phyloP scores from a whole-genome alignment of 2,888 invertebrate genomes.

The Volucella bombylans region DNA sequence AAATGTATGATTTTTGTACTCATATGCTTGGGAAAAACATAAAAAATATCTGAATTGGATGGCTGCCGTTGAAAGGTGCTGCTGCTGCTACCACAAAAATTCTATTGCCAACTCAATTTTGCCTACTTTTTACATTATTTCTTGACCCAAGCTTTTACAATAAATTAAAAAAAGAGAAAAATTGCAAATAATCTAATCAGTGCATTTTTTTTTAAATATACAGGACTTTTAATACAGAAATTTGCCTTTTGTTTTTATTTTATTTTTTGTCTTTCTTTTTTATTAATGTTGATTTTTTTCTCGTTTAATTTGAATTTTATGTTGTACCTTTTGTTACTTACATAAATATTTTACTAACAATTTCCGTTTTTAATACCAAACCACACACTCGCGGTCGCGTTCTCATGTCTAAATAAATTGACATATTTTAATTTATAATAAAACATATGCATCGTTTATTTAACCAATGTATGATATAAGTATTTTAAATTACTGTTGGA shows the following conservation, averaged over 20 bases:
- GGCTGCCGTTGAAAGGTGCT: conserved; percentile 21
- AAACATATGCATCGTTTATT: too few species aligned
- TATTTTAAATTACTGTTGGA: too few species aligned
- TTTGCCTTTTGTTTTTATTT: conserved; percentile 57
- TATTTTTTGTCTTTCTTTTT: conserved; percentile 16
- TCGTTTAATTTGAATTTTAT: conserved; percentile 8
- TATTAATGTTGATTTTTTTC: conserved; percentile 30
- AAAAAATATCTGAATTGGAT: background rate
- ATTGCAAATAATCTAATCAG: conserved; percentile 32
- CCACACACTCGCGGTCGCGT: conserved; percentile 69
- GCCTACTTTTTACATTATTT: background rate
- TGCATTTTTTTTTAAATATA: conserved; percentile 49
- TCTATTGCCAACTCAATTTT: background rate
- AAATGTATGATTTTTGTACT: background rate
- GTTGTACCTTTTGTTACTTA: conserved; percentile 58
- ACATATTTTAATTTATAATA: too few species aligned
- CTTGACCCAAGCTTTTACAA: background rate
- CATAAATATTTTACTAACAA: conserved; percentile 62
- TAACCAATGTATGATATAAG: too few species aligned
- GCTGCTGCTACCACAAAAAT: conserved; percentile 40
- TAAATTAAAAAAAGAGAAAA: conserved; percentile 2
- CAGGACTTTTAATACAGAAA: conserved; percentile 39
- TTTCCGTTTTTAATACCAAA: conserved; percentile 68
- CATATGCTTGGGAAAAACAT: conserved; percentile 19
- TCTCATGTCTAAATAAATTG: background rate